Percentiles rank a stretch among this genome's conserved stretches.
phyloP scores from a whole-genome alignment of 1,140 invertebrate species.

The Philopotamus ludificatus region DNA sequence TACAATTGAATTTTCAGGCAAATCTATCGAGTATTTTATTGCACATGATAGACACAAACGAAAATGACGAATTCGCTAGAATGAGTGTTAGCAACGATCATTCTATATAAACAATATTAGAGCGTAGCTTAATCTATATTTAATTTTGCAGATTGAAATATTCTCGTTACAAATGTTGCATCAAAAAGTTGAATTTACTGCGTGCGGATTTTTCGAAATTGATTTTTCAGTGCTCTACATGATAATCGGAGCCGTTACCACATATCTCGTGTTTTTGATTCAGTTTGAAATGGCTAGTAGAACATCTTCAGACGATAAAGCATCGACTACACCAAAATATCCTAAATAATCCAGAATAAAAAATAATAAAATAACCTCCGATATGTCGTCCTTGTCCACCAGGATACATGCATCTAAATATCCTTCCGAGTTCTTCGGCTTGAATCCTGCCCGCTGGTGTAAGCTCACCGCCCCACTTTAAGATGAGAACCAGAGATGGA shows the following conservation, averaged over 20 bases:
- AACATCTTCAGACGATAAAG: not conserved
- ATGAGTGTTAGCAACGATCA: slow-evolving; percentile 23
- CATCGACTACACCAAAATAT: not conserved
- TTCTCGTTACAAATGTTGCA: slow-evolving; percentile 47
- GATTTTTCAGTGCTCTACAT: slow-evolving; percentile 45
- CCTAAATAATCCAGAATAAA: slow-evolving; percentile 2
- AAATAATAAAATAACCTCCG: slow-evolving; percentile 56
- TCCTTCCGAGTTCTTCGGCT: slow-evolving; percentile 95
- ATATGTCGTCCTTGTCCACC: slow-evolving; percentile 83
- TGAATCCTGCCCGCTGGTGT: slow-evolving; percentile 97
- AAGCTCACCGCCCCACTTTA: slow-evolving; percentile 99
- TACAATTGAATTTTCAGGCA: slow-evolving; percentile 10
- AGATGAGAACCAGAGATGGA: slow-evolving; percentile 89
- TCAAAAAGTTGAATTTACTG: slow-evolving; percentile 45
- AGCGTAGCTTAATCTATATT: not conserved
- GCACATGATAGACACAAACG: slow-evolving; percentile 28
- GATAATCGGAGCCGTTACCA: slow-evolving; percentile 42
- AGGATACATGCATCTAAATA: slow-evolving; percentile 99
- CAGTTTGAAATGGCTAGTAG: slow-evolving; percentile 40
- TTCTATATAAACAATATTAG: not conserved
- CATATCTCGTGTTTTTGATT: slow-evolving; percentile 43
- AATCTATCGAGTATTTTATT: slow-evolving; percentile 1
- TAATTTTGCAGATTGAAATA: slow-evolving; percentile 43
- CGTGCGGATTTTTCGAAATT: slow-evolving; percentile 46
- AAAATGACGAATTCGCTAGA: slow-evolving; percentile 28